Evolutionary conservation across 2,797 vertebrate species (phyloP), one percentile per base, ranked within the genome.

Genomic region (Huso huso): DNA sequence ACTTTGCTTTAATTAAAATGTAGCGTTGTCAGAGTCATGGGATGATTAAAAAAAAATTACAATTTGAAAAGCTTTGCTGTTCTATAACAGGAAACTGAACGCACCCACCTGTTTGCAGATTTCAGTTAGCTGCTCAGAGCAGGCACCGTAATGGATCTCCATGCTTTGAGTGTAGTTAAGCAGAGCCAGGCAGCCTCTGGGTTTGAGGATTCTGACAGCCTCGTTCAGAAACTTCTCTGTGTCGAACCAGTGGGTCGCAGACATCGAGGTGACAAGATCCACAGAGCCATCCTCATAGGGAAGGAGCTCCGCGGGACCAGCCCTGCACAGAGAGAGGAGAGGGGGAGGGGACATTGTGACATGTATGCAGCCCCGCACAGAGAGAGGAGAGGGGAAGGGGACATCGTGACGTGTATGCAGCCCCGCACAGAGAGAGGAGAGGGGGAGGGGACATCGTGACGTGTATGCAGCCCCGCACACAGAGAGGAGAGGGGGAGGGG

Each of bases 221-320:
- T 94, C 90, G 64, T 23, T 57, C 51, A 89, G 77, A 81, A 93
- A 92, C 13, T 23, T 76, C 0, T 12, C 65, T 0, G 62, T 23
- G 52, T 91, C 76, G 0, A 94, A 93, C 90, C 90, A 93, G 76
- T 93, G 90, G 0, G 82, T 88, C 0, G 92, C 89, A 0, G 85
- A 71, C 70, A 90, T 86, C 0, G 89, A 77, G 0, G 87, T 72
- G 69, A 93, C 67, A 0, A 90, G 70, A 13, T 90, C 82, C 12
- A 82, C 92, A 0, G 79, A 82, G 8, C 68, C 68, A 0, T 83
- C 74, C 2, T 50, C 55, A 0, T 92, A 83, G 0, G 89, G 87
- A 4, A 92, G 64, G 49, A 86, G 75, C 55, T 93, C 91, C 0
- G 91, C 90, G 0, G 87, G 82, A 69, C 77, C 77, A 61, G 77